Evolutionary conservation across 2,888 invertebrate species (phyloP).

Genomic region (Gari tellinella): DNA sequence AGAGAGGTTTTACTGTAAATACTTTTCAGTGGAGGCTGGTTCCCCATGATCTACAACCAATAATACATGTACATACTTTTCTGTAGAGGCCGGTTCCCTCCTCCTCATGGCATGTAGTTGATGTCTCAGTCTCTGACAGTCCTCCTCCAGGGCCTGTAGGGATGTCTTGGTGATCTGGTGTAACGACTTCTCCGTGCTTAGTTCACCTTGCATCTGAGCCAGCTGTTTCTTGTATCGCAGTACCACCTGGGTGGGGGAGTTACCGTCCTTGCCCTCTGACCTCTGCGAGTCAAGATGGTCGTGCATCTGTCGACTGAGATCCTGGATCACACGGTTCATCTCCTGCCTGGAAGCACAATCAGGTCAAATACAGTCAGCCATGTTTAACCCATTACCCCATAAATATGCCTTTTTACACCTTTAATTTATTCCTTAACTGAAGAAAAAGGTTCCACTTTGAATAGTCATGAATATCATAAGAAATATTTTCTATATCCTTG

Average conservation of each 20-base stretch:
- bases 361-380: no score
- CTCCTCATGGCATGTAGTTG: slow-evolving; percentile 68
- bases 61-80: slow-evolving; percentile 62
- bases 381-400: no score
- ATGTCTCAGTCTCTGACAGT: slow-evolving; percentile 75
- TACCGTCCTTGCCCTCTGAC: slow-evolving; percentile 38
- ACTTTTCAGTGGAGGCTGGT: no score
- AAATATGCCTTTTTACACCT: no score
- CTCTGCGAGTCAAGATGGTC: slow-evolving; percentile 71
- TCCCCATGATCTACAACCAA: no score
- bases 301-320: slow-evolving; percentile 75
- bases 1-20: no score
- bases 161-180: slow-evolving; percentile 79
- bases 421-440: no score
- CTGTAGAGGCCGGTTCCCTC: slow-evolving; percentile 61
- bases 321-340: slow-evolving; percentile 77
- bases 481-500: no score
- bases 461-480: no score
- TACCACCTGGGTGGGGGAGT: slow-evolving; percentile 54
- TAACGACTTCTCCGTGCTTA: slow-evolving; percentile 79
- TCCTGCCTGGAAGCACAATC: slow-evolving; percentile 67
- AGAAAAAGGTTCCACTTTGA: no score
- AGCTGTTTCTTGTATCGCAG: slow-evolving; percentile 69
- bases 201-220: slow-evolving; percentile 71
- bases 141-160: slow-evolving; percentile 78